These are phyloP conservation scores for Drosophila quadrilineata DNA, from an alignment of 1,140 invertebrate genomes.

Conservation along the genomic window DNA sequence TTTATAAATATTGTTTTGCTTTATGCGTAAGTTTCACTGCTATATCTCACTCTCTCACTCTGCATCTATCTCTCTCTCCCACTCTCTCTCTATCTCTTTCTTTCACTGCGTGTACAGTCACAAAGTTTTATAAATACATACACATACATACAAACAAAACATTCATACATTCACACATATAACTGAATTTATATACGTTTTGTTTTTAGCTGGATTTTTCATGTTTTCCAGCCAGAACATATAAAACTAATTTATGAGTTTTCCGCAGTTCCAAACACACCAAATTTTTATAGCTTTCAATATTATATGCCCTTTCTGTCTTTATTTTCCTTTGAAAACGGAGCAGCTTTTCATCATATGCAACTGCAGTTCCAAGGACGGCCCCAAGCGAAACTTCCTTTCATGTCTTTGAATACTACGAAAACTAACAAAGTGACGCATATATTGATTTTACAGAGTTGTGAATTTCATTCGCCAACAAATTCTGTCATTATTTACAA, in stretches of 20 bases:
- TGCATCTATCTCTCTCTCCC: not conserved
- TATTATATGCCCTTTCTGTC: too few relatives aligned
- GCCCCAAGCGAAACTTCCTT: too few relatives aligned
- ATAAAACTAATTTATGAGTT: slow-evolving; percentile 77
- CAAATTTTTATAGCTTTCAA: too few relatives aligned
- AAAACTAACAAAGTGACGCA: too few relatives aligned
- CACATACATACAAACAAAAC: not conserved
- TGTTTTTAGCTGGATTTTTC: slow-evolving; percentile 45
- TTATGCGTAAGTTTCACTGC: slow-evolving; percentile 59
- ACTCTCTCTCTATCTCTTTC: not conserved
- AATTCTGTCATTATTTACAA: too few relatives aligned
- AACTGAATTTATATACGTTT: slow-evolving; percentile 22
- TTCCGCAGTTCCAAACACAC: slow-evolving; percentile 50
- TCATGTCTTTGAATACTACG: too few relatives aligned
- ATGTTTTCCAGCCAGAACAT: slow-evolving; percentile 40
- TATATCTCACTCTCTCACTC: not conserved
- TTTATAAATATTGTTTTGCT: slow-evolving; percentile 72
- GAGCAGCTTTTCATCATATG: too few relatives aligned
- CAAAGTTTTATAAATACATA: slow-evolving; percentile 44
- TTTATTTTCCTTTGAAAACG: too few relatives aligned
- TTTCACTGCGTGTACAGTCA: slow-evolving; percentile 43
- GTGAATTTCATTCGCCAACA: too few relatives aligned
- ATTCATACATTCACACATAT: not conserved
- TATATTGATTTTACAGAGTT: too few relatives aligned
- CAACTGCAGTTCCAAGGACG: too few relatives aligned